A percentile compares a stretch with the other conserved stretches of the same genome.
Evolutionary conservation across 1,140 invertebrate species (phyloP).

Genomic region (Centruroides vittatus): DNA sequence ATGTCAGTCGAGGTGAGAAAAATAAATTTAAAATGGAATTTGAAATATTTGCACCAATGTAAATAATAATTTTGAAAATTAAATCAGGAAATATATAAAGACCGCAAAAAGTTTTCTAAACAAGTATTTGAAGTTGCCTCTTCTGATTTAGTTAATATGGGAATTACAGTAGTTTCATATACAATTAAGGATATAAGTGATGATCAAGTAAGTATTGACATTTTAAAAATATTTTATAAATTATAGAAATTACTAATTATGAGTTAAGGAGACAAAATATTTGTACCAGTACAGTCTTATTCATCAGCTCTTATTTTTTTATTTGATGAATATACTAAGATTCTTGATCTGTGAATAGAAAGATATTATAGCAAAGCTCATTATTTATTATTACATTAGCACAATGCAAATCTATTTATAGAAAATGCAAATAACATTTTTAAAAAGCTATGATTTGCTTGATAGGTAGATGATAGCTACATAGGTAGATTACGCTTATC

Average conservation of each 20-base stretch:
- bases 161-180: constrained; percentile 94
- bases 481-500: no score
- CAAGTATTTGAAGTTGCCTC: constrained; percentile 87
- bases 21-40: neutral
- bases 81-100: constrained; percentile 83
- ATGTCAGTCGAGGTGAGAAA: constrained; percentile 73
- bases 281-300: neutral
- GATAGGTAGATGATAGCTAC: no score
- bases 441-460: no score
- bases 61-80: no score
- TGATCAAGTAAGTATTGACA: constrained; percentile 36
- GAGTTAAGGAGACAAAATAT: neutral
- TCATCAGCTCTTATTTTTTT: no score
- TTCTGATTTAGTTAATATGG: constrained; percentile 94
- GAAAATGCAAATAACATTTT: no score
- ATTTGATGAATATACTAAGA: no score
- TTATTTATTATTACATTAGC: no score
- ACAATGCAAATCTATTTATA: no score
- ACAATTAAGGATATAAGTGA: constrained; percentile 95
- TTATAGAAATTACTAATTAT: neutral
- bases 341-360: no score
- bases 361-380: no score
- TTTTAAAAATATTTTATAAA: neutral
- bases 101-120: constrained; percentile 96
- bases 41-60: no score